Conservation (phyloP, 2,113 vertebrate genomes). For the Cottus gobio region DNA sequence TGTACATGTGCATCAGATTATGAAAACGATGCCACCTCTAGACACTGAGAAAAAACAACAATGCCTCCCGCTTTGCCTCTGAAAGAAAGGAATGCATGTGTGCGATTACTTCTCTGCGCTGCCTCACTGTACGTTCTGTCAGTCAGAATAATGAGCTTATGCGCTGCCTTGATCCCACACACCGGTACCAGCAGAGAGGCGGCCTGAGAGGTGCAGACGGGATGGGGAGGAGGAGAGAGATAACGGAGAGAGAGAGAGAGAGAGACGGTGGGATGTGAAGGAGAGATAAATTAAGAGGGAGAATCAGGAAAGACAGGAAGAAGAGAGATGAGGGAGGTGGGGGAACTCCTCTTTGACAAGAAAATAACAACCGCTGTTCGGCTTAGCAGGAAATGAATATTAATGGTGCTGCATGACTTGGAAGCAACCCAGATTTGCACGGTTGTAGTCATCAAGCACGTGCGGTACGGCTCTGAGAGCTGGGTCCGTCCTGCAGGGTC, state of each 20-base stretch:
- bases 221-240: conserved; percentile 18
- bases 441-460: neutral
- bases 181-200: conserved; percentile 37
- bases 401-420: conserved; percentile 39
- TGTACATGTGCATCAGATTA: neutral
- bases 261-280: neutral
- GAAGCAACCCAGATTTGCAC: conserved; percentile 29
- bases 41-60: conserved; percentile 20
- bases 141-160: conserved; percentile 65
- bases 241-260: neutral
- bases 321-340: conserved; percentile 2
- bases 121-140: conserved; percentile 47
- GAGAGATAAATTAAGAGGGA: neutral
- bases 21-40: conserved; percentile 1
- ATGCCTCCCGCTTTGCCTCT: too few relatives aligned
- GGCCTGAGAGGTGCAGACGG: conserved; percentile 31
- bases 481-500: too few relatives aligned
- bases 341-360: conserved; percentile 31
- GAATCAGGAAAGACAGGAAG: neutral
- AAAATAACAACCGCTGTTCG: conserved; percentile 48
- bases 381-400: conserved; percentile 57
- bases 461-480: too few relatives aligned
- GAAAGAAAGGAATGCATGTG: conserved; percentile 4
- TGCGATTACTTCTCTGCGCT: too few relatives aligned
- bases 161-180: conserved; percentile 51